Percentiles rank a stretch among this genome's conserved stretches.
Conservation (phyloP, 2,888 invertebrate species). For the Phasia obesa region DNA sequence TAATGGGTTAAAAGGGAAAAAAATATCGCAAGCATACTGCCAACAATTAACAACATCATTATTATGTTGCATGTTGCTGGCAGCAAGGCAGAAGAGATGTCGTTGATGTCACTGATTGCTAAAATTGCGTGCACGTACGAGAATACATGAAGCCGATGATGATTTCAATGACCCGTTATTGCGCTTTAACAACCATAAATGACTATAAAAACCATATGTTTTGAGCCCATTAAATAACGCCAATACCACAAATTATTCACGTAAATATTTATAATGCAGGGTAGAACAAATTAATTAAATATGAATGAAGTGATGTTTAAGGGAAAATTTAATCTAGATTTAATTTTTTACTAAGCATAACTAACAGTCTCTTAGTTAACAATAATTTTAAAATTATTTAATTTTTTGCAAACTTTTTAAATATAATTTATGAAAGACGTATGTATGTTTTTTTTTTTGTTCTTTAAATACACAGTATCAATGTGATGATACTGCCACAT, state of each 20-base stretch:
- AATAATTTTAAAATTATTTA: too few species aligned
- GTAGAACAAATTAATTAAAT: too few species aligned
- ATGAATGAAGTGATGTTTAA: too few species aligned
- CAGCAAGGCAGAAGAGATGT: not conserved
- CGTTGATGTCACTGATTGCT: not conserved
- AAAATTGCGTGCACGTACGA: not conserved
- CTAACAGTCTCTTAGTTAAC: too few species aligned
- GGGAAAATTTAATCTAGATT: too few species aligned
- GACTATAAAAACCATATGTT: slow-evolving; percentile 60
- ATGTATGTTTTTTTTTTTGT: too few species aligned
- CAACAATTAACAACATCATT: slow-evolving; percentile 26
- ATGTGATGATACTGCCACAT: too few species aligned
- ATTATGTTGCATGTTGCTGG: not conserved
- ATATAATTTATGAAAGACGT: too few species aligned
- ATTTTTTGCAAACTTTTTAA: too few species aligned
- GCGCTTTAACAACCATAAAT: slow-evolving; percentile 53
- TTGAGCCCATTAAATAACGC: slow-evolving; percentile 26
- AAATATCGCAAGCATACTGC: not conserved
- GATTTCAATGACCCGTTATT: slow-evolving; percentile 59
- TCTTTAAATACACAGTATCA: too few species aligned
- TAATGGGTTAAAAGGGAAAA: not conserved
- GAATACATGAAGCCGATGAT: not conserved
- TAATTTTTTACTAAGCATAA: too few species aligned
- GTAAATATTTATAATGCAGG: too few species aligned
- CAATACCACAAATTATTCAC: not conserved